These are phyloP conservation scores for Chaetodon trifasciatus DNA, from an alignment of 2,797 vertebrate species.

Conservation along the genomic window DNA sequence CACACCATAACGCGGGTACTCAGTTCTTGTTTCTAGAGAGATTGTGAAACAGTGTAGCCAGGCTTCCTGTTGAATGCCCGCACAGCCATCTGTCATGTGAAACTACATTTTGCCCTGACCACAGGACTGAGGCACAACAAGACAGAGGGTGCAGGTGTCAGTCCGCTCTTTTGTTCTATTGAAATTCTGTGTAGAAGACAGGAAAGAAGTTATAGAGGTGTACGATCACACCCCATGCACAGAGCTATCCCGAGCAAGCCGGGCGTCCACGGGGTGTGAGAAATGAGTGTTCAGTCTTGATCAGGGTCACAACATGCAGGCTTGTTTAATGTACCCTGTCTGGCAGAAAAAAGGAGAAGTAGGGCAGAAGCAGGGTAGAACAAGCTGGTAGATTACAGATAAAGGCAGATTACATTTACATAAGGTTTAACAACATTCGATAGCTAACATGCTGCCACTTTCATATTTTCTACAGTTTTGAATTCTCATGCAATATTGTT, in stretches of 20 bases:
- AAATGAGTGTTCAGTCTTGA: constrained; percentile 55
- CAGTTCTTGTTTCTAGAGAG: constrained; percentile 84
- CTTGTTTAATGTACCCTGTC: constrained; percentile 58
- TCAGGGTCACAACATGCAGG: constrained; percentile 63
- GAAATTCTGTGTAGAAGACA: constrained; percentile 35
- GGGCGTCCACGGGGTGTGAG: constrained; percentile 54
- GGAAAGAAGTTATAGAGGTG: constrained; percentile 47
- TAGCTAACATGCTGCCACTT: not conserved
- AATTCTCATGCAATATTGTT: constrained; percentile 31
- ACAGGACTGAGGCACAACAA: constrained; percentile 57
- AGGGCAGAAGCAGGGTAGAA: constrained; percentile 11
- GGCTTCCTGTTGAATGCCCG: constrained; percentile 84
- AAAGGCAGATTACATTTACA: constrained; percentile 3
- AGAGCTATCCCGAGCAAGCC: constrained; percentile 48
- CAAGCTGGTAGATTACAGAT: constrained; percentile 33
- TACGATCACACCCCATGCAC: constrained; percentile 6
- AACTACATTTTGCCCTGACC: constrained; percentile 72
- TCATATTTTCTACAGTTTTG: not conserved
- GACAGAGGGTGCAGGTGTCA: constrained; percentile 65
- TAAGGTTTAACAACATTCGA: not conserved
- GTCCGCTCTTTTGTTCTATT: constrained; percentile 30
- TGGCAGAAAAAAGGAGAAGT: constrained; percentile 15
- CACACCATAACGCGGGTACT: constrained; percentile 59
- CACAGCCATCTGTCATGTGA: constrained; percentile 79
- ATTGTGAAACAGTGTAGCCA: constrained; percentile 84